Conservation (phyloP, 2,797 vertebrate genomes). For the Stomatorhinus walkeri region DNA sequence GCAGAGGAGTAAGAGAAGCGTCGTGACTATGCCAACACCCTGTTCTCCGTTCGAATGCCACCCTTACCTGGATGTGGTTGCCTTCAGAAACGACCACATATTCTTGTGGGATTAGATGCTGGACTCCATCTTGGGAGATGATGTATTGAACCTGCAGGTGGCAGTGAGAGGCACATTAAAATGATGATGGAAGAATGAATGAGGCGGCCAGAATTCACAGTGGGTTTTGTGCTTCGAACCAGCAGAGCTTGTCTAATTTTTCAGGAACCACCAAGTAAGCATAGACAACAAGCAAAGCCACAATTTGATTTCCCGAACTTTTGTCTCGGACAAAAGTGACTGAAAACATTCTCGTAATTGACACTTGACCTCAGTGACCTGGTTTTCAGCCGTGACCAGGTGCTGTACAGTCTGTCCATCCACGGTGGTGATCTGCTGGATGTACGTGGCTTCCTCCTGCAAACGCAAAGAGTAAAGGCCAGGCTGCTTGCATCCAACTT, state of each 20-base stretch:
- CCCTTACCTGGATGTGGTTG: slow-evolving; percentile 89
- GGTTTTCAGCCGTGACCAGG: slow-evolving; percentile 85
- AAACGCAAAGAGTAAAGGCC: neutral
- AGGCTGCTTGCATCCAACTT: neutral
- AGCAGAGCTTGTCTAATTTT: neutral
- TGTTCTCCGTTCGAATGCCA: neutral
- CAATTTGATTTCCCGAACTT: neutral
- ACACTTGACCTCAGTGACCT: slow-evolving; percentile 64
- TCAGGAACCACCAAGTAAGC: neutral
- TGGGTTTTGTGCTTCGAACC: neutral
- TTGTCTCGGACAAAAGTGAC: neutral
- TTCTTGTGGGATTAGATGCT: slow-evolving; percentile 89
- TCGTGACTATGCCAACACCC: neutral
- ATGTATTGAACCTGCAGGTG: slow-evolving; percentile 85
- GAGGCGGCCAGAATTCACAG: neutral
- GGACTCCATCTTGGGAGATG: slow-evolving; percentile 89
- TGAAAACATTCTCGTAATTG: neutral
- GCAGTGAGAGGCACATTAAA: neutral
- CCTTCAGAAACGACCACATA: slow-evolving; percentile 93
- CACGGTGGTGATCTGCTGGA: slow-evolving; percentile 93
- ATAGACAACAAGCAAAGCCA: neutral
- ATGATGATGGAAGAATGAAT: neutral
- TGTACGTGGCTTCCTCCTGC: slow-evolving; percentile 88
- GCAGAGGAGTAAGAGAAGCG: neutral
- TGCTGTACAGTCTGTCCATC: slow-evolving; percentile 94